Percentiles rank a stretch among this genome's conserved stretches.
These are phyloP conservation scores for Gephyroberyx darwinii DNA, from an alignment of 2,797 vertebrate genomes.

Conservation along the genomic window DNA sequence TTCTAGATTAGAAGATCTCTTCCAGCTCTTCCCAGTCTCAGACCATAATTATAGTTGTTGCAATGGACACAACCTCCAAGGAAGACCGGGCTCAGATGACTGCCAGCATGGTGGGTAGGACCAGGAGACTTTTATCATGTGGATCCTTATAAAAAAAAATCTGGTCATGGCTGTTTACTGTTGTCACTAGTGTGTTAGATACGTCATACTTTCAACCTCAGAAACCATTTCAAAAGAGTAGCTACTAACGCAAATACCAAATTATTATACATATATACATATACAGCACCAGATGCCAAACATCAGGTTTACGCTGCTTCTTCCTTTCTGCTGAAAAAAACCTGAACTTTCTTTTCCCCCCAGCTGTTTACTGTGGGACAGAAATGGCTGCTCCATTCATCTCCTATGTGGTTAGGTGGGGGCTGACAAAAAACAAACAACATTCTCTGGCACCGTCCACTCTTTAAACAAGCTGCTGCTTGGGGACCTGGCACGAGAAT, in stretches of 20 bases:
- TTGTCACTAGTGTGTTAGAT: background rate
- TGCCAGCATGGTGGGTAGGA: slow-evolving; percentile 15
- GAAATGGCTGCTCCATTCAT: slow-evolving; percentile 53
- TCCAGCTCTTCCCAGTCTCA: background rate
- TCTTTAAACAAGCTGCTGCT: slow-evolving; percentile 48
- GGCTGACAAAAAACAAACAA: slow-evolving; percentile 65
- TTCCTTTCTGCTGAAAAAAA: slow-evolving; percentile 9
- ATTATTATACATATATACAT: background rate
- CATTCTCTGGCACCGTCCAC: slow-evolving; percentile 28
- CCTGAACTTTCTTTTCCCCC: background rate
- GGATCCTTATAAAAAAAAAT: background rate
- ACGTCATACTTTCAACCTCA: slow-evolving; percentile 2
- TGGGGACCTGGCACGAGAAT: slow-evolving; percentile 25
- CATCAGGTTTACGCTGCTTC: slow-evolving; percentile 10
- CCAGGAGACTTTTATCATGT: slow-evolving; percentile 20
- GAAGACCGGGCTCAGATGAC: slow-evolving; percentile 31
- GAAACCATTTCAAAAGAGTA: slow-evolving; percentile 12
- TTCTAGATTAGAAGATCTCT: slow-evolving; percentile 61
- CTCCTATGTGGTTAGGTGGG: slow-evolving; percentile 51
- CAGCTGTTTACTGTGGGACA: slow-evolving; percentile 59
- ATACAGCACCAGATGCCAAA: slow-evolving; percentile 1
- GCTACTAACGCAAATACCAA: slow-evolving; percentile 29
- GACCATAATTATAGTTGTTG: slow-evolving; percentile 67
- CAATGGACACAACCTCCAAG: slow-evolving; percentile 45
- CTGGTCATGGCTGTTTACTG: background rate